Conservation (phyloP, 2,113 vertebrate genomes). For the Callionymus lyra region DNA sequence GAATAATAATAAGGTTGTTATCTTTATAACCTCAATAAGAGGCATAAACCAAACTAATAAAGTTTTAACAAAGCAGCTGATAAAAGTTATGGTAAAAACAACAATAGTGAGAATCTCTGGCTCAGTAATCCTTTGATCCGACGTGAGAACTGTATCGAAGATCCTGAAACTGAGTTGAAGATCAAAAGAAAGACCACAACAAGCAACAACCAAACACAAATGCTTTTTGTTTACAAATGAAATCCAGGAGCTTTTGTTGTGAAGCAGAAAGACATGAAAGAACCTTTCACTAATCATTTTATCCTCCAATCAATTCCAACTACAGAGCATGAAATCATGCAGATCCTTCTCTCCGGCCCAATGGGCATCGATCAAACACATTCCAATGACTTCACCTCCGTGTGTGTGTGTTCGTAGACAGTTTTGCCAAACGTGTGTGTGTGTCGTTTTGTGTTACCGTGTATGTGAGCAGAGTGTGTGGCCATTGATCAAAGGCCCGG, state of each 20-base stretch:
- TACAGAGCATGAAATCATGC: slow-evolving; percentile 55
- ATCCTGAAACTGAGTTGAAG: slow-evolving; percentile 6
- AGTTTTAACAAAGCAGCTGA: too few relatives aligned
- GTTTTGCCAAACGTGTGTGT: too few relatives aligned
- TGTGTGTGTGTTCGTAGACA: slow-evolving; percentile 6
- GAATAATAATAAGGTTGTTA: too few relatives aligned
- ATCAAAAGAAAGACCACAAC: slow-evolving; percentile 25
- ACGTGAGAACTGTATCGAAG: not conserved
- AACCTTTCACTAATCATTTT: slow-evolving; percentile 51
- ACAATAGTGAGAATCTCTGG: too few relatives aligned
- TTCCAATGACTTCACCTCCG: slow-evolving; percentile 17
- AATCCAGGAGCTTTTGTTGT: slow-evolving; percentile 20
- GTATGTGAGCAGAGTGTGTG: slow-evolving; percentile 24
- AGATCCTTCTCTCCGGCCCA: slow-evolving; percentile 42
- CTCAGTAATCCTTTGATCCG: too few relatives aligned
- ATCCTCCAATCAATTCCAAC: slow-evolving; percentile 52
- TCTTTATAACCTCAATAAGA: too few relatives aligned
- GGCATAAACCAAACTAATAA: too few relatives aligned
- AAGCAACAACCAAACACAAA: slow-evolving; percentile 26
- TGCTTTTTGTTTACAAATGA: slow-evolving; percentile 5
- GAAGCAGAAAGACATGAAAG: slow-evolving; percentile 20
- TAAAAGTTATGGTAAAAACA: too few relatives aligned
- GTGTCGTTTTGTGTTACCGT: not conserved
- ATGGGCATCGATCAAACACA: slow-evolving; percentile 42
- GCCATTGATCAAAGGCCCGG: slow-evolving; percentile 51